Percentiles rank a stretch among this genome's conserved stretches.
Conservation (phyloP, 53 echinoderm and acorn worm genomes). For the Crossaster papposus region DNA sequence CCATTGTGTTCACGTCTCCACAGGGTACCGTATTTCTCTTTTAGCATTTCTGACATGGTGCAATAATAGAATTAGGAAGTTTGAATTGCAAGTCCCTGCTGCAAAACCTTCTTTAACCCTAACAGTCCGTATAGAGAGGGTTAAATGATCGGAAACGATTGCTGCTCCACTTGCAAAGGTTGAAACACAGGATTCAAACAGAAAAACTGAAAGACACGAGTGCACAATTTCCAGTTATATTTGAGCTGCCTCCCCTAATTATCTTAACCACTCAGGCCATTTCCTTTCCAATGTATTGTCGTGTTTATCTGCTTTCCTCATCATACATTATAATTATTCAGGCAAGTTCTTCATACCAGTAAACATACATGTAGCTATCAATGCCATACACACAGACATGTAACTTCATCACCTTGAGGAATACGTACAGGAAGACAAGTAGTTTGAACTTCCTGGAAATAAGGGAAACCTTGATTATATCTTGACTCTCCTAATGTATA, state of each 20-base stretch:
- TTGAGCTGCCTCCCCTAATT: not conserved
- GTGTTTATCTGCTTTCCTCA: not conserved
- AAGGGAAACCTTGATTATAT: constrained; percentile 22
- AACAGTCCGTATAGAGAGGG: no score
- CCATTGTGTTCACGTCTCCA: no score
- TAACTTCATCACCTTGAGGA: no score
- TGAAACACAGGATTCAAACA: not conserved
- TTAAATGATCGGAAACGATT: not conserved
- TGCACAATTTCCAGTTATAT: not conserved
- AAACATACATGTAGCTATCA: no score
- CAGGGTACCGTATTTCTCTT: no score
- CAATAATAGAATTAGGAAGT: constrained; percentile 25
- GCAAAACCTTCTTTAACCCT: not conserved
- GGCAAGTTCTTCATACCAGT: not conserved
- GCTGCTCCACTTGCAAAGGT: not conserved
- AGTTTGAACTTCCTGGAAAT: not conserved
- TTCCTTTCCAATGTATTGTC: not conserved
- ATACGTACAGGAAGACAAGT: constrained; percentile 14
- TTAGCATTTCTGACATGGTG: not conserved
- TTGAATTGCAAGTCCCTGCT: not conserved
- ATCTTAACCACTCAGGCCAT: not conserved
- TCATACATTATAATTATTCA: not conserved
- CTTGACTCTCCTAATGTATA: not conserved
- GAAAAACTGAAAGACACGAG: not conserved
- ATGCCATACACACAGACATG: no score